phyloP scores from a whole-genome alignment of 2,888 invertebrate genomes.

The Trilocha varians region DNA sequence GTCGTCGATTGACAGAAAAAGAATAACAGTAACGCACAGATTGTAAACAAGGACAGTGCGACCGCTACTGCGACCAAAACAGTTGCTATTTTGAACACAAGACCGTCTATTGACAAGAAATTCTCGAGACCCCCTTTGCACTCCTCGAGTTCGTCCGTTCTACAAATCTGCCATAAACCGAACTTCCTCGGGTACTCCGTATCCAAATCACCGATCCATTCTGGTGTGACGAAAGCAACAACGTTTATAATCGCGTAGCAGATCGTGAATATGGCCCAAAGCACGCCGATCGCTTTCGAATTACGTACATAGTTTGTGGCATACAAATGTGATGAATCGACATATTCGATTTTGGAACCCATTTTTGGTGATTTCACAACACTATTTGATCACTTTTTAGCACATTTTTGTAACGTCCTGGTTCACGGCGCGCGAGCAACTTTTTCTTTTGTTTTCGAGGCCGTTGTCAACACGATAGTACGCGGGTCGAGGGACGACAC shows the following conservation, averaged over 20 bases:
- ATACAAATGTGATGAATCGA: constrained; percentile 91
- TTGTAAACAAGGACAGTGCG: constrained; percentile 86
- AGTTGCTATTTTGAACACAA: constrained; percentile 90
- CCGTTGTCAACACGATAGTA: neutral
- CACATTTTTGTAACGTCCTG: neutral
- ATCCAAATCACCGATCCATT: constrained; percentile 90
- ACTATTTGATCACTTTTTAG: neutral
- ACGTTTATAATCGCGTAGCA: constrained; percentile 97
- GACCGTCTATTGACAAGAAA: constrained; percentile 85
- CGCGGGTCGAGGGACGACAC: constrained; percentile 4
- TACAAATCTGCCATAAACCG: constrained; percentile 93
- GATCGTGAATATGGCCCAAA: constrained; percentile 98
- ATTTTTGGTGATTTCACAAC: constrained; percentile 53
- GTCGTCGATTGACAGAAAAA: constrained; percentile 93
- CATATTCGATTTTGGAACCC: constrained; percentile 95
- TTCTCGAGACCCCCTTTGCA: constrained; percentile 90
- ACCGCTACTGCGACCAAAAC: constrained; percentile 91
- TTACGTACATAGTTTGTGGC: constrained; percentile 93
- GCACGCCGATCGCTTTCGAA: constrained; percentile 95
- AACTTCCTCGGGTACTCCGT: constrained; percentile 92
- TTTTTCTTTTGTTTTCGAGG: neutral
- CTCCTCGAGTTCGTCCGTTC: constrained; percentile 83
- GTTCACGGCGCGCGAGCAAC: neutral
- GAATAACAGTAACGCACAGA: constrained; percentile 91
- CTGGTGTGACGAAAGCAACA: constrained; percentile 95